These are phyloP conservation scores for Planiliza haematocheilus DNA, from an alignment of 2,113 vertebrate genomes.

Conservation along the genomic window DNA sequence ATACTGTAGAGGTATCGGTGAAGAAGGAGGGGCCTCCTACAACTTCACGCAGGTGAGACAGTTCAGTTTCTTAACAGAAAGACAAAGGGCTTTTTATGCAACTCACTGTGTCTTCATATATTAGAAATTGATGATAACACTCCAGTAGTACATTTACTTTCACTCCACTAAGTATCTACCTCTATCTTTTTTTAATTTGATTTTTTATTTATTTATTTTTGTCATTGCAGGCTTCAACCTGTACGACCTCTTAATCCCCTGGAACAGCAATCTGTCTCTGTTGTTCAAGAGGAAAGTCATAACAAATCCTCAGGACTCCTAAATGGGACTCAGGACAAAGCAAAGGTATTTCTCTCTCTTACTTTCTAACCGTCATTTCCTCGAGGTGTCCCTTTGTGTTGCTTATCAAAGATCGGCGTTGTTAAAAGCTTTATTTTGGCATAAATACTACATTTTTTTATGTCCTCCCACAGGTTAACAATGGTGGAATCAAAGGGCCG, in stretches of 20 bases:
- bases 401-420: not conserved
- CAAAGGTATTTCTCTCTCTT: slow-evolving; percentile 61
- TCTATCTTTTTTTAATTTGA: no score
- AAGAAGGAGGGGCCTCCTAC: slow-evolving; percentile 71
- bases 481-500: slow-evolving; percentile 77
- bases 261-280: slow-evolving; percentile 72
- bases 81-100: not conserved
- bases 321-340: slow-evolving; percentile 41
- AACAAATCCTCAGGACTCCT: slow-evolving; percentile 21
- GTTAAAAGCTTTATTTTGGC: not conserved
- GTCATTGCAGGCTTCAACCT: slow-evolving; percentile 87
- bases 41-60: slow-evolving; percentile 72
- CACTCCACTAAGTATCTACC: no score
- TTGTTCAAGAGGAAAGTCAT: slow-evolving; percentile 71
- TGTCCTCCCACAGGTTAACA: slow-evolving; percentile 52
- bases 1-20: slow-evolving; percentile 45
- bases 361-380: no score
- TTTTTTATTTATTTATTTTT: not conserved
- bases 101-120: not conserved
- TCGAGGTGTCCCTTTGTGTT: not conserved
- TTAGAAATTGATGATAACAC: slow-evolving; percentile 2
- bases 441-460: not conserved
- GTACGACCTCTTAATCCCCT: slow-evolving; percentile 91
- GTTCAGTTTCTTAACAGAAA: not conserved
- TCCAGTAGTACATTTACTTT: not conserved